Base-by-base conservation (phyloP, 2,113 vertebrate species). In the Psilopogon haemacephalus region DNA sequence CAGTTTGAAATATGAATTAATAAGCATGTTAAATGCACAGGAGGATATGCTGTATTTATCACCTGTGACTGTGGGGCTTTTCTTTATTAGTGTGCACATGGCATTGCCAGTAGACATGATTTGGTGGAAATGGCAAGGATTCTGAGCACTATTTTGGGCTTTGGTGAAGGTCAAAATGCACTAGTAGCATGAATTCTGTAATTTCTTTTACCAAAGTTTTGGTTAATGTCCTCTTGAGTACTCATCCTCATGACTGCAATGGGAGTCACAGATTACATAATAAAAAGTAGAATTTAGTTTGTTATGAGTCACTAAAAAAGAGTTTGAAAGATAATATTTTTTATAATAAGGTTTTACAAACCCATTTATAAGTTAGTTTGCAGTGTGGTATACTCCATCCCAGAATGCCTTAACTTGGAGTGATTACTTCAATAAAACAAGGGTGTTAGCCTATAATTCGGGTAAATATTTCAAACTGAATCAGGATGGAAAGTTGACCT, bases 201-300 rank as follows among this genome's bases (percentile, higher is more conserved):
- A 28, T 80, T 46, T 55, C 8, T 83, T 84, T 82, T 33, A 86
- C 38, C 54, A 60, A 18, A 23, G 2, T 38, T 90, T 83, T 84
- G 46, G 46, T 77, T 74, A 59, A 50, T 0, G 2, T 64, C 21
- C 40, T 81, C 37, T 60, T 38, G 73, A 20, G 60, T 59, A 26
- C 27, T 83, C 2, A 0, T 37, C 37, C 28, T 90, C 15, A 42
- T 90, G 42, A 78, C 54, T 54, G 81, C 42, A 60, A 64, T 33
- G 28, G 35, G 59, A 91, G 44, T 83, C 63, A 85, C 1, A 63
- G 63, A 76, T 87, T 89, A 84, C 87, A 91, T 79, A 91, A 75
- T 7, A 54, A 84, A 32, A 32, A 54, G n/a, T 69, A 71, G 85
- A 89, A 91, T 94, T 87, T 89, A 79, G 30, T 63, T 56, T 77